Percentiles rank a stretch among this genome's conserved stretches.
Conservation (phyloP, 2,888 invertebrate species). For the Dryobotodes eremita region DNA sequence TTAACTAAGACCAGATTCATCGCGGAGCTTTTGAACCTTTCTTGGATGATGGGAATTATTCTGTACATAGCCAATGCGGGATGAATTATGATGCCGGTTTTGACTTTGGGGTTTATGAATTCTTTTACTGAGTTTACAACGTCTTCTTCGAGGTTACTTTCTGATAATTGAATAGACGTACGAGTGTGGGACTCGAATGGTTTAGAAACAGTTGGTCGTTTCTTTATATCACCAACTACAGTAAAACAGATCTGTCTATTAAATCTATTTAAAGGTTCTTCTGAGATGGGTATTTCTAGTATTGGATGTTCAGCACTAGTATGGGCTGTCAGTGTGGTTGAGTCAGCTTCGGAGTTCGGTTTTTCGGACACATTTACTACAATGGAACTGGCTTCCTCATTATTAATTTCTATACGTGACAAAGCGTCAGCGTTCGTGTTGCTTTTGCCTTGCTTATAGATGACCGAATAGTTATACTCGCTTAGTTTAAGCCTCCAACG, state of each 20-base stretch:
- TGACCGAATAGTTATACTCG: conserved; percentile 60
- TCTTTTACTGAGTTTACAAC: conserved; percentile 19
- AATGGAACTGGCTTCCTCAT: too few species aligned
- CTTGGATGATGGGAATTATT: conserved; percentile 49
- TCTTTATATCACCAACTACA: conserved; percentile 10
- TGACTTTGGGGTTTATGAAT: conserved; percentile 19
- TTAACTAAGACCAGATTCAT: conserved; percentile 30
- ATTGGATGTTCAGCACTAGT: too few species aligned
- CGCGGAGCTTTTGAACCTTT: conserved; percentile 43
- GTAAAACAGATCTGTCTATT: conserved; percentile 6
- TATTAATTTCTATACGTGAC: conserved; percentile 47
- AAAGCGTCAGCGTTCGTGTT: conserved; percentile 60
- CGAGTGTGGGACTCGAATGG: conserved; percentile 15
- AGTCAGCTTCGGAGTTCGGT: too few species aligned
- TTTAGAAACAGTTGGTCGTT: conserved; percentile 6
- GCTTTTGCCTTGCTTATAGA: conserved; percentile 56
- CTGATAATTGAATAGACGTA: conserved; percentile 17
- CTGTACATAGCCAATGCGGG: conserved; percentile 23
- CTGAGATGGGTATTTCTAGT: too few species aligned
- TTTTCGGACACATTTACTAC: too few species aligned
- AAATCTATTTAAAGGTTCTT: background rate
- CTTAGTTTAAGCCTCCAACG: conserved; percentile 61
- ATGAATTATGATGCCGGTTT: conserved; percentile 24
- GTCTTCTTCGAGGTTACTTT: conserved; percentile 2
- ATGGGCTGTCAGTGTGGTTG: too few species aligned